A percentile compares a stretch with the other conserved stretches of the same genome.
These are phyloP conservation scores for Megalops atlanticus DNA, from an alignment of 2,113 vertebrate species.

Conservation along the genomic window DNA sequence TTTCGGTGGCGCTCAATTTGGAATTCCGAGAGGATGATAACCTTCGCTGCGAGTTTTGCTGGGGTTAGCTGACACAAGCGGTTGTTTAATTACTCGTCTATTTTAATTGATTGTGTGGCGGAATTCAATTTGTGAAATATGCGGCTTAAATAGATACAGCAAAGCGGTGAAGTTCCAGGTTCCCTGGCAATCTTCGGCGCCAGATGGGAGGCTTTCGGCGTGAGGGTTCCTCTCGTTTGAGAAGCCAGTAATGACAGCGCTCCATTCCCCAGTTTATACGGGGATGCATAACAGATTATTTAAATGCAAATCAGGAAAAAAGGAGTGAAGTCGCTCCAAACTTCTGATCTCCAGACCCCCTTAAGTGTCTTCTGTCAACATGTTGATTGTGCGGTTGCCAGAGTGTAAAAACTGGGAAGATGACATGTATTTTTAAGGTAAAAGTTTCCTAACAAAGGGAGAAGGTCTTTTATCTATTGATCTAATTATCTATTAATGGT, in stretches of 20 bases:
- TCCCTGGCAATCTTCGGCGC: slow-evolving; percentile 33
- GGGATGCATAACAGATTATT: slow-evolving; percentile 38
- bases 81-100: slow-evolving; percentile 55
- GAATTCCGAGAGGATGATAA: not conserved
- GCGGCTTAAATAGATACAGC: slow-evolving; percentile 27
- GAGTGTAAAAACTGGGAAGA: too few relatives aligned
- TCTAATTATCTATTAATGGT: too few relatives aligned
- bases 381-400: not conserved
- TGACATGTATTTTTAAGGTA: too few relatives aligned
- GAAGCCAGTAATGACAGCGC: slow-evolving; percentile 40
- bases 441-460: too few relatives aligned
- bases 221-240: slow-evolving; percentile 34
- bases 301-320: slow-evolving; percentile 45
- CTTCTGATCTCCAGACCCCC: not conserved
- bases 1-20: not conserved
- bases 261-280: slow-evolving; percentile 34
- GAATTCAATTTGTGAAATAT: slow-evolving; percentile 54
- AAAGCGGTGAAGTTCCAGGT: slow-evolving; percentile 25
- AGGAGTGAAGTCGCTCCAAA: not conserved
- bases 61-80: not conserved
- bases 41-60: not conserved
- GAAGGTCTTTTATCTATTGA: too few relatives aligned
- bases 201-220: slow-evolving; percentile 44
- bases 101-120: slow-evolving; percentile 43
- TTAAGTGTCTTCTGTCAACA: not conserved